Conservation (phyloP, 2,113 vertebrate genomes). For the Platichthys flesus region DNA sequence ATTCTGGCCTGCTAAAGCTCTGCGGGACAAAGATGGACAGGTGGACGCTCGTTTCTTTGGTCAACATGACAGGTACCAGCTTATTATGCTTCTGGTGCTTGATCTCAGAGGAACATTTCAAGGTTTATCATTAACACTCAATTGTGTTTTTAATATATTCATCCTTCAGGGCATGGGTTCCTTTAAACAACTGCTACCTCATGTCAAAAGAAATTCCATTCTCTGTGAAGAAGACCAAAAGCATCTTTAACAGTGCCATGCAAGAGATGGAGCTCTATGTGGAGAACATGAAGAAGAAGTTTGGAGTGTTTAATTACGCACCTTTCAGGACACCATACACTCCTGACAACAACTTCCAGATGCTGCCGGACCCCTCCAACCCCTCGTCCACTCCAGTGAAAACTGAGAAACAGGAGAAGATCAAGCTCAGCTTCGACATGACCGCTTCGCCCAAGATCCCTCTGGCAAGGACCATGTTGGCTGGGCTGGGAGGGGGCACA, state of each 20-base stretch:
- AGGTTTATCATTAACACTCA: neutral
- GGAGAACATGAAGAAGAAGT: slow-evolving; percentile 96
- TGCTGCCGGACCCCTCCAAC: slow-evolving; percentile 93
- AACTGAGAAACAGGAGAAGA: slow-evolving; percentile 95
- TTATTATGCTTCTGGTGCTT: neutral
- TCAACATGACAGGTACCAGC: slow-evolving; percentile 94
- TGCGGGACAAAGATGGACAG: slow-evolving; percentile 97
- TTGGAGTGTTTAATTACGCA: slow-evolving; percentile 97
- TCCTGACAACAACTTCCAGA: slow-evolving; percentile 97
- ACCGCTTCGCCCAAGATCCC: slow-evolving; percentile 94
- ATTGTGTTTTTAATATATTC: slow-evolving; percentile 16
- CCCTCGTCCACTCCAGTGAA: slow-evolving; percentile 90
- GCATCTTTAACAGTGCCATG: slow-evolving; percentile 99
- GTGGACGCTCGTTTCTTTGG: slow-evolving; percentile 99
- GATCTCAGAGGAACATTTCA: neutral
- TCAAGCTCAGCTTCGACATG: slow-evolving; percentile 97
- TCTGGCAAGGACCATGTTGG: slow-evolving; percentile 87
- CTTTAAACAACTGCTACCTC: slow-evolving; percentile 99
- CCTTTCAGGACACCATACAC: slow-evolving; percentile 97
- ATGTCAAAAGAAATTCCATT: slow-evolving; percentile 99
- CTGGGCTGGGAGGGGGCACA: slow-evolving; percentile 71
- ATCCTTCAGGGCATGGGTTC: slow-evolving; percentile 94
- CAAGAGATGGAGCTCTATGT: slow-evolving; percentile 99
- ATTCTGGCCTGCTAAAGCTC: slow-evolving; percentile 99
- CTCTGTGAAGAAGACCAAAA: slow-evolving; percentile 99